Percentiles rank a stretch among this genome's conserved stretches.
phyloP scores from a whole-genome alignment of 2,113 vertebrate genomes.

The Pionites leucogaster region DNA sequence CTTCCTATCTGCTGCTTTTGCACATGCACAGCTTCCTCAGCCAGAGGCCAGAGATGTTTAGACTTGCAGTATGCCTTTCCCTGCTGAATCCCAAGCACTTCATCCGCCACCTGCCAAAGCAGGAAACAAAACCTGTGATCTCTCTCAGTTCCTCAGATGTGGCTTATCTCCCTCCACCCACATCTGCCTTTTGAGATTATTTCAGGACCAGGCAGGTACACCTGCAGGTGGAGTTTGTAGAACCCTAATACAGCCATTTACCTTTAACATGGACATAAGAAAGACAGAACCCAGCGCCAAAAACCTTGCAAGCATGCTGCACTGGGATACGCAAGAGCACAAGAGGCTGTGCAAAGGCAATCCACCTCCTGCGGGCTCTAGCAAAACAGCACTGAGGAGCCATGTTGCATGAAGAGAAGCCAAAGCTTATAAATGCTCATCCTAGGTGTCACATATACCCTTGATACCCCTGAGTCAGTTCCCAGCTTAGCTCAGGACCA shows the following conservation, averaged over 20 bases:
- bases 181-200: neutral
- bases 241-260: neutral
- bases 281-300: neutral
- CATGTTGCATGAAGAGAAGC: neutral
- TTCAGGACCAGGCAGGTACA: neutral
- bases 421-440: neutral
- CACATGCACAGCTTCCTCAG: neutral
- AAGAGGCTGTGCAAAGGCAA: neutral
- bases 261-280: neutral
- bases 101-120: neutral
- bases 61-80: neutral
- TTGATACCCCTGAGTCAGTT: accelerated
- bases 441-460: neutral
- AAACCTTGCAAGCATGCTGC: neutral
- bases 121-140: slow-evolving; percentile 3
- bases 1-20: neutral
- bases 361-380: neutral
- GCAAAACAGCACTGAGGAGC: neutral
- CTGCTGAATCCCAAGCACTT: neutral
- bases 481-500: neutral
- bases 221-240: neutral
- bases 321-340: neutral
- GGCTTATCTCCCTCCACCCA: neutral
- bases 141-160: slow-evolving; percentile 15
- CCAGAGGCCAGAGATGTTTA: neutral